phyloP scores from a whole-genome alignment of 64 coral and sea anemone genomes.

The Montipora cactus region DNA sequence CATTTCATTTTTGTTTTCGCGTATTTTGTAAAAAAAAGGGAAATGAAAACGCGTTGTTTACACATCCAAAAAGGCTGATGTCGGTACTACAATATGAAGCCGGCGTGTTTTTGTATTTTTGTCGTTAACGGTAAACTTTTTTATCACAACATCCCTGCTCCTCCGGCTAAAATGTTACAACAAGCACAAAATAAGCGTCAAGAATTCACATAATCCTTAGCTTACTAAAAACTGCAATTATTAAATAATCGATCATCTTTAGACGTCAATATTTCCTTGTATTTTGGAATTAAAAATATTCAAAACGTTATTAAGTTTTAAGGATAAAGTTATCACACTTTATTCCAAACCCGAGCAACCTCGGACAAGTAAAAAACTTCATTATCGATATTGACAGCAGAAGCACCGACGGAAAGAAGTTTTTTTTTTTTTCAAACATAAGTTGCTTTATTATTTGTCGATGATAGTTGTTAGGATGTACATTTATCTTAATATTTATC shows the following conservation, averaged over 20 bases:
- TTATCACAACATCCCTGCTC: too few species aligned
- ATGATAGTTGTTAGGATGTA: background rate
- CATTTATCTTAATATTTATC: background rate
- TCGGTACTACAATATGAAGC: background rate
- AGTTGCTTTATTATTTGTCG: background rate
- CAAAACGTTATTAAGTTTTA: background rate
- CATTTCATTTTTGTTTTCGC: background rate
- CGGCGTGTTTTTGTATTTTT: background rate
- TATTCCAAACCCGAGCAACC: too few species aligned
- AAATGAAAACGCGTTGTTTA: constrained; percentile 10
- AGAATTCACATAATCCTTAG: too few species aligned
- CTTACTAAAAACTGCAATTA: too few species aligned
- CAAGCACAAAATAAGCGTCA: too few species aligned
- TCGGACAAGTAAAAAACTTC: too few species aligned
- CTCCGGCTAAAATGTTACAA: background rate
- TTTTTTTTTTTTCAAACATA: background rate
- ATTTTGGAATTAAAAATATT: background rate
- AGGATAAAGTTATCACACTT: background rate
- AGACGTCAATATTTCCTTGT: background rate
- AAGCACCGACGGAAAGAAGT: background rate
- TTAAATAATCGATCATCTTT: too few species aligned
- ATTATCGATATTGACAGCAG: too few species aligned
- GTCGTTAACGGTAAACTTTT: too few species aligned
- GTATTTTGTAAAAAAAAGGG: background rate
- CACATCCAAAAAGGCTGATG: background rate